Conservation (phyloP, 2,888 invertebrate genomes). For the Celastrina argiolus region DNA sequence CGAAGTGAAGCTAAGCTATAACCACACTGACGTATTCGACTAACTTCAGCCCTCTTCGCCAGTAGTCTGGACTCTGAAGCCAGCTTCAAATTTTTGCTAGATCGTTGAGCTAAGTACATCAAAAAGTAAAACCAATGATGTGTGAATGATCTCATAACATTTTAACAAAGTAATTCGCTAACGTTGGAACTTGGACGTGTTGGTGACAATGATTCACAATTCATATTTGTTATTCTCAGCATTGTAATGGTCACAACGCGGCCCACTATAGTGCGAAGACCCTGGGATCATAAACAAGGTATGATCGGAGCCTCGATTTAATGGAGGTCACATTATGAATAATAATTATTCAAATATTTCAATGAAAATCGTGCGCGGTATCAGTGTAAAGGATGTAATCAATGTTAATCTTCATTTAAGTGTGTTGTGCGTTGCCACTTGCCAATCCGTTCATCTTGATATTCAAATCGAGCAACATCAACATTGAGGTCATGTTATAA, state of each 20-base stretch:
- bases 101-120: neutral
- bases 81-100: no score
- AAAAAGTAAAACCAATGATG: neutral
- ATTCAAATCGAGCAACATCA: neutral
- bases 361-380: conserved; percentile 7
- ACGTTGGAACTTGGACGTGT: neutral
- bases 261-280: neutral
- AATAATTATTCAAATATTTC: conserved; percentile 6
- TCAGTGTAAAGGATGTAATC: conserved; percentile 6
- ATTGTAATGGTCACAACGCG: neutral
- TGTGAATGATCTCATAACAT: neutral
- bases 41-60: no score
- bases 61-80: no score
- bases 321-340: conserved; percentile 2
- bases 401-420: conserved; percentile 8
- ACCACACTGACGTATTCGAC: no score
- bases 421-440: neutral
- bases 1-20: no score
- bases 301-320: neutral
- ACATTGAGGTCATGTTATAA: neutral
- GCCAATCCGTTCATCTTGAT: neutral
- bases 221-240: neutral
- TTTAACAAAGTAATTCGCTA: neutral
- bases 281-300: neutral
- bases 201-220: conserved; percentile 2